Conservation (phyloP, 2,113 vertebrate genomes). For the Mola mola region DNA sequence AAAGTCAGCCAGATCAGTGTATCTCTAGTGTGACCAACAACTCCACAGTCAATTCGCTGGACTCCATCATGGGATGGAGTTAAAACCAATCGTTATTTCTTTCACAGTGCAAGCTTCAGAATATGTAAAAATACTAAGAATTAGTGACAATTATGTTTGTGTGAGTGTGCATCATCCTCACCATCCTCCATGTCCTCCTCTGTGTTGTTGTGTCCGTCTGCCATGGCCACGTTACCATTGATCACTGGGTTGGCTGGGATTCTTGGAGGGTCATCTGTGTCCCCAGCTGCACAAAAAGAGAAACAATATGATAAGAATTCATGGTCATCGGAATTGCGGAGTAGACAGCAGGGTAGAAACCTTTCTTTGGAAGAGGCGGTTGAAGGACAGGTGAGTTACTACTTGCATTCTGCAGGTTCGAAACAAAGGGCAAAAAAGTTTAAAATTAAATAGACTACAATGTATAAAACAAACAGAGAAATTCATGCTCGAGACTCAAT, state of each 20-base stretch:
- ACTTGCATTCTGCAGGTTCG: too few species aligned
- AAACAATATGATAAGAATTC: neutral
- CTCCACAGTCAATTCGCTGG: too few species aligned
- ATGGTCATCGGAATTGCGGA: neutral
- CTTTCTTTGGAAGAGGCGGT: too few species aligned
- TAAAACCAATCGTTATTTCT: too few species aligned
- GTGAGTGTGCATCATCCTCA: constrained; percentile 72
- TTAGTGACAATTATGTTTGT: neutral
- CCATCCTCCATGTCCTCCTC: constrained; percentile 99
- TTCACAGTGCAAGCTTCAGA: neutral
- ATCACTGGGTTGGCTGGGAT: constrained; percentile 97
- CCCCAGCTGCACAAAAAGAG: constrained; percentile 86
- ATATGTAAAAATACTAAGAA: neutral
- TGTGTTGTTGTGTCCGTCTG: constrained; percentile 95
- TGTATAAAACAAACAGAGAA: too few species aligned
- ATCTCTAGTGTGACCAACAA: too few species aligned
- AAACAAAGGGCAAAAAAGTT: neutral
- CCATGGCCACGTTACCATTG: constrained; percentile 98
- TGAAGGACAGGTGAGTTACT: too few species aligned
- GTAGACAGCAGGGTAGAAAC: neutral
- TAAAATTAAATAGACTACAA: too few species aligned
- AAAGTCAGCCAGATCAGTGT: too few species aligned
- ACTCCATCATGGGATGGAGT: too few species aligned
- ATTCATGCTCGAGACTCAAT: too few species aligned
- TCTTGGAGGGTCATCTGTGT: constrained; percentile 98